Evolutionary conservation across 2,888 invertebrate genomes (phyloP), one percentile per base, ranked within the genome.

Genomic region (Megamerina dolium): DNA sequence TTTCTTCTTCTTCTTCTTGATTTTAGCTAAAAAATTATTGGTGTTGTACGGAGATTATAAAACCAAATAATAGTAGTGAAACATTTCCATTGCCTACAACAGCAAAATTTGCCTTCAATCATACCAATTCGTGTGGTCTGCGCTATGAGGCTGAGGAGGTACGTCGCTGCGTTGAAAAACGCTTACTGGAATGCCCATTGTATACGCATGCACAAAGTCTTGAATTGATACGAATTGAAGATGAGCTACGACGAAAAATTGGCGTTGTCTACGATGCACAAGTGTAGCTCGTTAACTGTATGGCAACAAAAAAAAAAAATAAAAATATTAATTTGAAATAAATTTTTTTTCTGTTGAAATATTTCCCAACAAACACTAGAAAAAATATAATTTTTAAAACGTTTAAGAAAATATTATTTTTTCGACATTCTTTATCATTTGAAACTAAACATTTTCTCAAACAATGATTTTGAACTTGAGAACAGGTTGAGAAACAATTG

Each of bases 61-160:
- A 79, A 32, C 77, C 81, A 1, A 74, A 75, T 1, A 77, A 76
- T 1, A 75, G 73, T 54, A 75, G 72, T 46, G 76, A 75, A 26
- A 76, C 80, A 46, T 79, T 78, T 74, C 72, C 78, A 9, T 60
- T 86, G 36, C 85, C 87, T 1, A 27, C 14, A 3, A n/a, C n/a
- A n/a, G 76, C 77, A 5, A 71, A 76, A 44, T 74, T 55, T 17
- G 58, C 73, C 49, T 78, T 79, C 53, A 81, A 82, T 63, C 83
- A 80, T 61, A 70, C 73, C 44, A 86, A 87, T 59, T 83, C 85
- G 52, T 79, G 78, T 12, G 87, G 86, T 1, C 72, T 89, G 30
- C 73, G 77, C 46, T 88, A 85, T 60, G 80, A 88, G 70, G 87
- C 87, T 32, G 77, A 79, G 52, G 85, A 86, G 69, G 86, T 82